A percentile compares a stretch with the other conserved stretches of the same genome.
Evolutionary conservation across 2,888 invertebrate genomes (phyloP).

Genomic region (Caenorhabditis becei): DNA sequence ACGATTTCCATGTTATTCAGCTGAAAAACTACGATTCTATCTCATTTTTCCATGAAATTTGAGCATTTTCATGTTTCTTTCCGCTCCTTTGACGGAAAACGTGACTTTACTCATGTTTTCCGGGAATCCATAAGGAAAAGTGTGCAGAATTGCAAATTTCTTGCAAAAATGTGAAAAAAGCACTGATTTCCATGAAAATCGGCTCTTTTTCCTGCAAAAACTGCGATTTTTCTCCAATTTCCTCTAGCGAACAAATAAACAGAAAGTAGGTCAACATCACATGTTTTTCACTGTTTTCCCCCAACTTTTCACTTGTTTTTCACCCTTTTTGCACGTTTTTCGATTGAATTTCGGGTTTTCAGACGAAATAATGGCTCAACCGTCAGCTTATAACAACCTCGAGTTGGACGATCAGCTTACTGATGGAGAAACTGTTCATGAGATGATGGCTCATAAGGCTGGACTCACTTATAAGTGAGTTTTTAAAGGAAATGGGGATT

Average conservation of each 20-base stretch:
- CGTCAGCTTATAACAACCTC: constrained; percentile 23
- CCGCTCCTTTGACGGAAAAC: no score
- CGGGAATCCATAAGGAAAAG: no score
- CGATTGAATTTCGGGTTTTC: no score
- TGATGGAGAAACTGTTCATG: constrained; percentile 77
- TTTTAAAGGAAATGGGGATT: no score
- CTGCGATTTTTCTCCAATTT: background rate
- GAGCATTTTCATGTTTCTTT: no score
- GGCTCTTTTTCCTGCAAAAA: background rate
- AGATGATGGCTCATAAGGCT: constrained; percentile 75
- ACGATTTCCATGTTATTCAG: no score
- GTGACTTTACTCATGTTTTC: no score
- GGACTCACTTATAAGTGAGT: constrained; percentile 81
- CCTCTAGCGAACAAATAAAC: background rate
- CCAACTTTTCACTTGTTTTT: constrained; percentile 24
- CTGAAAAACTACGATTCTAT: no score
- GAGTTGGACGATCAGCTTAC: constrained; percentile 56
- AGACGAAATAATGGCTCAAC: constrained; percentile 25
- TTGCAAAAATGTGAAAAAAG: no score
- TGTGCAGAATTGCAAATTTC: no score
- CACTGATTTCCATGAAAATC: background rate
- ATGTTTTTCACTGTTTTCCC: constrained; percentile 6
- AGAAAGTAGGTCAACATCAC: constrained; percentile 1
- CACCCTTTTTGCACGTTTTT: constrained; percentile 18
- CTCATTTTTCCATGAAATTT: no score